A percentile compares a stretch with the other conserved stretches of the same genome.
Evolutionary conservation across 2,888 invertebrate species (phyloP).

Genomic region (Drosophila atripex): DNA sequence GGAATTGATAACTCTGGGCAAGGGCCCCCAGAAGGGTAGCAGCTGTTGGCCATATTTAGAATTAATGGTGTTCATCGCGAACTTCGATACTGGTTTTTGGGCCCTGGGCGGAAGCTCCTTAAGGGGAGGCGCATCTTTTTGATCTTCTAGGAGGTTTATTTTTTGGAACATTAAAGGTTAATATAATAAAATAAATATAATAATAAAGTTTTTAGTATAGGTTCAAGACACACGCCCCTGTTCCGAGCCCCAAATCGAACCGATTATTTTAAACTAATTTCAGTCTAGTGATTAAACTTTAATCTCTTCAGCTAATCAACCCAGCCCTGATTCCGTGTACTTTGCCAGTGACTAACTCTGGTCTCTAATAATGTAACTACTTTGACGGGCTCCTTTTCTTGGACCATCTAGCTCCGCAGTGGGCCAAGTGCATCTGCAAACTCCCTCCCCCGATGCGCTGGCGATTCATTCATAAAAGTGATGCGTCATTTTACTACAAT

Average conservation of each 20-base stretch:
- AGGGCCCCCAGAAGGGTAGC: neutral
- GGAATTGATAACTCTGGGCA: conserved; percentile 1
- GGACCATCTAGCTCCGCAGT: too few relatives aligned
- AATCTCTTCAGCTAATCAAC: too few relatives aligned
- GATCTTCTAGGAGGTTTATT: neutral
- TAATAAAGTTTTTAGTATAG: neutral
- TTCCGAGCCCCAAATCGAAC: too few relatives aligned
- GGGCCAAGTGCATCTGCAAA: conserved; percentile 10
- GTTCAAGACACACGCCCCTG: too few relatives aligned
- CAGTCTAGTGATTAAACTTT: too few relatives aligned
- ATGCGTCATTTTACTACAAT: conserved; percentile 65
- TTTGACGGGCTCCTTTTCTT: too few relatives aligned
- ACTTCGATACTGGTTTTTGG: neutral
- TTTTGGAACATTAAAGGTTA: neutral
- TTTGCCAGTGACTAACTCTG: too few relatives aligned
- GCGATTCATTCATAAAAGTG: conserved; percentile 69
- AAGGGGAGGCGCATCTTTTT: neutral
- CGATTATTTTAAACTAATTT: too few relatives aligned
- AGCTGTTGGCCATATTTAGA: conserved; percentile 9
- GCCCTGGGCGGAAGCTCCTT: neutral
- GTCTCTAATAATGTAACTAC: too few relatives aligned
- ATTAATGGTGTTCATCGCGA: conserved; percentile 4
- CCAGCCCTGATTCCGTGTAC: too few relatives aligned
- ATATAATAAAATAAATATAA: neutral
- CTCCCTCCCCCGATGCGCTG: conserved; percentile 5